A percentile compares a stretch with the other conserved stretches of the same genome.
These are phyloP conservation scores for Sapajus apella DNA, from an alignment of 2,113 vertebrate species.

Conservation along the genomic window DNA sequence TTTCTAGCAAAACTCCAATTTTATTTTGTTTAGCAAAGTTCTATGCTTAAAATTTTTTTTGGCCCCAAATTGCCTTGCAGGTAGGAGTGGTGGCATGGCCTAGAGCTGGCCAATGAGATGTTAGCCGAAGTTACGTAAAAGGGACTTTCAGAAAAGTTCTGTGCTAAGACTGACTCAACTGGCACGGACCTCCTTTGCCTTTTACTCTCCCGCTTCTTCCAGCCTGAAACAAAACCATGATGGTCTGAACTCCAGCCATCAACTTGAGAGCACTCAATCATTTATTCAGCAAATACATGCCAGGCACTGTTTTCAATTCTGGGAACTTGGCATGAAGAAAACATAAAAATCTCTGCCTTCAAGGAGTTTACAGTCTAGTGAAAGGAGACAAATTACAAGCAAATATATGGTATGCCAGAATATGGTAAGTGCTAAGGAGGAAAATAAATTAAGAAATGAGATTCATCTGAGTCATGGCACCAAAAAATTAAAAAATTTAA, in stretches of 20 bases:
- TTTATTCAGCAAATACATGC: not conserved
- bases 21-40: not conserved
- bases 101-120: not conserved
- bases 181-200: not conserved
- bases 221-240: not conserved
- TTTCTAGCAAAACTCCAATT: not conserved
- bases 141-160: not conserved
- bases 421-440: not conserved
- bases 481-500: not conserved
- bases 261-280: not conserved
- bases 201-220: not conserved
- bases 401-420: not conserved
- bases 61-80: not conserved
- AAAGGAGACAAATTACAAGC: not conserved
- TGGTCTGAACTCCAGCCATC: too few species aligned
- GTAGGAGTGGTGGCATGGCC: not conserved
- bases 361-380: not conserved
- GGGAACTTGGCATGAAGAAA: not conserved
- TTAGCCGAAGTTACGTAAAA: not conserved
- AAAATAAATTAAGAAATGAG: not conserved
- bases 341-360: not conserved
- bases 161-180: not conserved
- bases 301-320: not conserved
- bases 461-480: not conserved
- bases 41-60: not conserved